Evolutionary conservation across 2,113 vertebrate species (phyloP), one percentile per base, ranked within the genome.

Genomic region (Melanocharis versteri): DNA sequence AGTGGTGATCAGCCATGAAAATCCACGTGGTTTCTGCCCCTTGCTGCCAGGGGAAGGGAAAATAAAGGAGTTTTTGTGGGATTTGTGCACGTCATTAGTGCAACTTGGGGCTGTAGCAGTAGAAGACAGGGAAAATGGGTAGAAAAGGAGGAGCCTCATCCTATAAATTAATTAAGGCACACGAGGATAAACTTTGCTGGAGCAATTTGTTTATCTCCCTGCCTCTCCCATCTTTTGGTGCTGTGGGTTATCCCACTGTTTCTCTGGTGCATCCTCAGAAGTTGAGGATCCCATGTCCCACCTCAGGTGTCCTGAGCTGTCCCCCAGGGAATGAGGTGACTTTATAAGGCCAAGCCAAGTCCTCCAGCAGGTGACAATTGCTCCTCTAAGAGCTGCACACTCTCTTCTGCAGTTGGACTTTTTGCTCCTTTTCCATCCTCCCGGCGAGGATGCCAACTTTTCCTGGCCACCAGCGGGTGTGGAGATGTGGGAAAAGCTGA

Each of bases 51-150:
- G 35, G 62, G 30, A 35, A 82, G 51, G 58, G 73, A 37, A 91
- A 48, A 93, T 6, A 37, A 51, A 61, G 78, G 70, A 24, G 33
- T 15, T 79, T 48, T 16, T 54, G 57, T 5, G 14, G 53, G 40
- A 28, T 50, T 56, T 48, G 61, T 71, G 79, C 33, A 2, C 0
- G 0, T 26, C 20, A 10, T 8, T 39, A 2, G 8, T 4, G 26
- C 28, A 45, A 2, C 42, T 22, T 6, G 2, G 54, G 73, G n/a
- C 40, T 23, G 30, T 1, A 13, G 83, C 18, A 33, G 26, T 2
- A 53, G 35, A 7, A 44, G 12, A 15, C 5, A 8, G 48, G 60
- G 65, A 33, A 40, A 17, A 28, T 0, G 12, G 45, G 5, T 3
- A 16, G 40, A 23, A 83, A 72, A 64, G 0, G 8, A 77, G 40